phyloP scores from a whole-genome alignment of 35 echinoderm and acorn worm species.

The Apostichopus californicus region DNA sequence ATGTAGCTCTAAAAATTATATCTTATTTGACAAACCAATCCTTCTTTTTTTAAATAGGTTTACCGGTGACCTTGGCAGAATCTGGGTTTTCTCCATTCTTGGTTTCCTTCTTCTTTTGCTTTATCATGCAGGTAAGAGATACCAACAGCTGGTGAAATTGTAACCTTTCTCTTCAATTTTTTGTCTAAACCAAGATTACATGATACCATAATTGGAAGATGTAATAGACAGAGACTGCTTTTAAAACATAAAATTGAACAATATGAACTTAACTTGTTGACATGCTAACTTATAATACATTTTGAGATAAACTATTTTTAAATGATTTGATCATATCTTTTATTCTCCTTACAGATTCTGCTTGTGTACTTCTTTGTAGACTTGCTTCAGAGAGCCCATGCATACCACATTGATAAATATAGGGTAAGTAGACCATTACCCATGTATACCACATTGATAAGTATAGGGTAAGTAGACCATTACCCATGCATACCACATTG shows the following conservation, averaged over 20 bases:
- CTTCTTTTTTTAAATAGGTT: constrained; percentile 18
- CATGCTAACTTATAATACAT: neutral
- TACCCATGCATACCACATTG: constrained; percentile 77
- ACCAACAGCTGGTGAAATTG: neutral
- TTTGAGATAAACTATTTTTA: neutral
- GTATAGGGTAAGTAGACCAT: no score
- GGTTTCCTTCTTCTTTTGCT: constrained; percentile 81
- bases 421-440: constrained; percentile 54
- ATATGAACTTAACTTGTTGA: neutral
- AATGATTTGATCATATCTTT: neutral
- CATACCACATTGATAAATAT: constrained; percentile 82
- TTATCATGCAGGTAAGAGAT: constrained; percentile 83
- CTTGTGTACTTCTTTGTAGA: constrained; percentile 91
- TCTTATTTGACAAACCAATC: no score
- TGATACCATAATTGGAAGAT: no score
- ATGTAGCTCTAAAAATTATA: no score
- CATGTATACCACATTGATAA: no score
- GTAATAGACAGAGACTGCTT: no score
- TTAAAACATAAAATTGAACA: no score
- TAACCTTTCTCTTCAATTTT: no score
- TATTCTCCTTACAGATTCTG: constrained; percentile 67
- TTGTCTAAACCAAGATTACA: no score
- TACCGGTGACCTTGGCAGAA: constrained; percentile 79
- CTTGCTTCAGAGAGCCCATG: constrained; percentile 90
- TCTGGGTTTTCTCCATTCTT: constrained; percentile 87